Conservation (phyloP, 2,797 vertebrate genomes). For the Sebastes melanostomus region DNA sequence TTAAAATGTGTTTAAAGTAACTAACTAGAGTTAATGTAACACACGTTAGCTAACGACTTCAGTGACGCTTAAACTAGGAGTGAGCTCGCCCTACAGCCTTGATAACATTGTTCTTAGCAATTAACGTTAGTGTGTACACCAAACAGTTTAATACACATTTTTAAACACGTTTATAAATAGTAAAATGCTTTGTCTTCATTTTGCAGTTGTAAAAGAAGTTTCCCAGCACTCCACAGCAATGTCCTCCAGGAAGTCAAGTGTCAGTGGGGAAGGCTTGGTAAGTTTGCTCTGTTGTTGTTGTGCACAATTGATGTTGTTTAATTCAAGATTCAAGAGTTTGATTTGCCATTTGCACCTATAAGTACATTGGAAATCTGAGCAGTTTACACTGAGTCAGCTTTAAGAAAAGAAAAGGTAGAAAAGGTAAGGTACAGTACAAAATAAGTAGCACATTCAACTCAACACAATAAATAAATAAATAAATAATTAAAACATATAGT, state of each 20-base stretch:
- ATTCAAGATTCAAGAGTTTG: background rate
- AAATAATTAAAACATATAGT: too few relatives aligned
- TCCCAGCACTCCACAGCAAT: constrained; percentile 22
- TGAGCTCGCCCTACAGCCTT: background rate
- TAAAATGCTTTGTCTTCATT: background rate
- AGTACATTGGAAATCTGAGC: too few relatives aligned
- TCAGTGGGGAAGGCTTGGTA: constrained; percentile 56
- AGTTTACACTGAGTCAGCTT: too few relatives aligned
- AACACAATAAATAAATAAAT: too few relatives aligned
- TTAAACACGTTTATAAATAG: background rate
- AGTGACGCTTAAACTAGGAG: background rate
- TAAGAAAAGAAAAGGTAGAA: too few relatives aligned
- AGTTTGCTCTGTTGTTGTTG: constrained; percentile 1
- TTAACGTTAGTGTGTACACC: background rate
- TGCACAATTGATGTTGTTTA: background rate
- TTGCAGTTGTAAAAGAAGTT: background rate
- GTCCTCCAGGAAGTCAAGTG: constrained; percentile 49
- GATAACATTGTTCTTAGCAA: background rate
- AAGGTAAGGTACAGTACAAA: too few relatives aligned
- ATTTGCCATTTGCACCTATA: too few relatives aligned
- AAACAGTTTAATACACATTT: background rate
- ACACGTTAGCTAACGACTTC: background rate
- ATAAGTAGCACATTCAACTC: too few relatives aligned
- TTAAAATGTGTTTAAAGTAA: background rate
- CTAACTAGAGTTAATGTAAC: background rate